Conservation (phyloP, 1,140 invertebrate genomes). For the Leucophenga varia region DNA sequence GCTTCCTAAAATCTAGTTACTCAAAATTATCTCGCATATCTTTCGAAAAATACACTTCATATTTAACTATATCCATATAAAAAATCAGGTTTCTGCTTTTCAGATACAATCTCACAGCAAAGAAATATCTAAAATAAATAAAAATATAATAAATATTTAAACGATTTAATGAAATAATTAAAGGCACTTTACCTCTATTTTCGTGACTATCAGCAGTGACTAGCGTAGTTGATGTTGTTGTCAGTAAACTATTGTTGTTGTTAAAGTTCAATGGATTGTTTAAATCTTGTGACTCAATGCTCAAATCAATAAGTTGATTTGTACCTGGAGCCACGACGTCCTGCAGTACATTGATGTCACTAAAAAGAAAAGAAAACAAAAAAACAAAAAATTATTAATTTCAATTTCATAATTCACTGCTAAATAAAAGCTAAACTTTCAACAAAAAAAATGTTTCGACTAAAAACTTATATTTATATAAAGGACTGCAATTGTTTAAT, state of each 20-base stretch:
- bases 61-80: constrained; percentile 51
- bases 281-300: constrained; percentile 53
- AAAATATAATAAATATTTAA: neutral
- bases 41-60: constrained; percentile 43
- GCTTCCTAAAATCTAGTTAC: too few species aligned
- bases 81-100: constrained; percentile 42
- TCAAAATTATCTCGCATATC: too few species aligned
- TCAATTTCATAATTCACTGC: too few species aligned
- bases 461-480: too few species aligned
- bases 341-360: constrained; percentile 52
- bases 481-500: too few species aligned
- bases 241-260: constrained; percentile 55
- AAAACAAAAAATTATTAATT: too few species aligned
- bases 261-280: constrained; percentile 37
- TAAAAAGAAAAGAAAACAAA: constrained; percentile 16
- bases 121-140: constrained; percentile 42
- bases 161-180: too few species aligned
- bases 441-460: too few species aligned
- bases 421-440: too few species aligned
- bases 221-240: constrained; percentile 52
- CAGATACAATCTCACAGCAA: constrained; percentile 51
- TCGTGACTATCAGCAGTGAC: constrained; percentile 58
- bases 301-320: constrained; percentile 52
- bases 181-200: constrained; percentile 55
- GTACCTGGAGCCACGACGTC: constrained; percentile 38